These are phyloP conservation scores for Eulacestoma nigropectus DNA, from an alignment of 2,113 vertebrate species.

Conservation along the genomic window DNA sequence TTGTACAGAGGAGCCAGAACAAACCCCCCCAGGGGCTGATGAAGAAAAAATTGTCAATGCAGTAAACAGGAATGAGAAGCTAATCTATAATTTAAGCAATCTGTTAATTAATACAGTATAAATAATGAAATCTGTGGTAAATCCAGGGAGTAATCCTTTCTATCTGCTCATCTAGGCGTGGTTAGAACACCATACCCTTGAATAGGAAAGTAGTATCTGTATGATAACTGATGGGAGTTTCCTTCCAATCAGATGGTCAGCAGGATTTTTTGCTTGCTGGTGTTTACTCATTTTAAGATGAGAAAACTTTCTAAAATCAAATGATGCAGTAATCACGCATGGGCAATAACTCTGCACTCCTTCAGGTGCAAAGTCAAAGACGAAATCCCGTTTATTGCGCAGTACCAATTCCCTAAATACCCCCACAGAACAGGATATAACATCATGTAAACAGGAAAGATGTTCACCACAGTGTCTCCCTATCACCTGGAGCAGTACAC, in stretches of 20 bases:
- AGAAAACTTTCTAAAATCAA: background rate
- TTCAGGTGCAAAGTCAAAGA: too few species aligned
- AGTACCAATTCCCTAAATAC: too few species aligned
- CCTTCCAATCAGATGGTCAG: background rate
- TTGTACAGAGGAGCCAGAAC: background rate
- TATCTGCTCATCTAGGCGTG: background rate
- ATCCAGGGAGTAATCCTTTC: background rate
- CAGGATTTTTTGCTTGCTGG: background rate
- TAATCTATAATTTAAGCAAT: slow-evolving; percentile 47
- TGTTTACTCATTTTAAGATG: background rate
- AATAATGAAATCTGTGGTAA: slow-evolving; percentile 27
- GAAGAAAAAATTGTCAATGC: background rate
- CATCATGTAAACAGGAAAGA: too few species aligned
- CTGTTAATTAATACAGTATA: slow-evolving; percentile 25
- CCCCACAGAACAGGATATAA: too few species aligned
- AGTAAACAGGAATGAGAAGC: slow-evolving; percentile 12
- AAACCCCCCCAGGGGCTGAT: background rate
- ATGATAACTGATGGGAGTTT: background rate
- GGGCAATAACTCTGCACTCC: too few species aligned
- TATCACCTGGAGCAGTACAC: too few species aligned
- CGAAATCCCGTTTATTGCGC: too few species aligned
- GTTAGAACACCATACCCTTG: background rate
- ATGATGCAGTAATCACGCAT: too few species aligned
- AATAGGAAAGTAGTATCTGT: background rate
- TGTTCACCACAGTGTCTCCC: too few species aligned